Conservation (phyloP, 2,797 vertebrate species). For the Arctocebus calabarensis region DNA sequence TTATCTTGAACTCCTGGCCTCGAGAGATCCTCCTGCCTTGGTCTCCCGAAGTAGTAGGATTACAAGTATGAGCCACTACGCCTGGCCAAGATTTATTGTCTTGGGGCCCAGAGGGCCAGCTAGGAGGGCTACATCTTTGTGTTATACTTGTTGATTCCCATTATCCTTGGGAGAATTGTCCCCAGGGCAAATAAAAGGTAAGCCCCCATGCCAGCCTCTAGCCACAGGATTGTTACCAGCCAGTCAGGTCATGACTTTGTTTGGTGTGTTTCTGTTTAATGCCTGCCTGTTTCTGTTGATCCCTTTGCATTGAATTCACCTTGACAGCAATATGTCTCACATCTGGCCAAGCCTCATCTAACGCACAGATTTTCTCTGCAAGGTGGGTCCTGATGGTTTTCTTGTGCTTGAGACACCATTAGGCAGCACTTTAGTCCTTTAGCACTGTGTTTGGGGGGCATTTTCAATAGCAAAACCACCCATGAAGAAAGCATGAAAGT, state of each 20-base stretch:
- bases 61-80: no score
- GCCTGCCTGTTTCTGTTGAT: background rate
- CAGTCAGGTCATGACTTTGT: background rate
- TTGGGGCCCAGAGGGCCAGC: no score
- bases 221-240: background rate
- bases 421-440: background rate
- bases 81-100: background rate
- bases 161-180: background rate
- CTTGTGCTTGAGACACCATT: background rate
- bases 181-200: no score
- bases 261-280: background rate
- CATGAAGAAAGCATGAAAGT: background rate
- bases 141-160: accelerated
- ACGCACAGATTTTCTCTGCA: accelerated
- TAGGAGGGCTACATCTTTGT: no score
- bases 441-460: background rate
- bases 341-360: background rate
- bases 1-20: no score
- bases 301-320: accelerated
- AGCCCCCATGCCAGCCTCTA: background rate
- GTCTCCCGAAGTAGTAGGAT: no score
- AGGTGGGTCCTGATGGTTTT: no score
- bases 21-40: no score
- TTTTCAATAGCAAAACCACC: background rate
- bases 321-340: background rate